phyloP scores from a whole-genome alignment of 1,140 invertebrate species.

The Megathymus violae region DNA sequence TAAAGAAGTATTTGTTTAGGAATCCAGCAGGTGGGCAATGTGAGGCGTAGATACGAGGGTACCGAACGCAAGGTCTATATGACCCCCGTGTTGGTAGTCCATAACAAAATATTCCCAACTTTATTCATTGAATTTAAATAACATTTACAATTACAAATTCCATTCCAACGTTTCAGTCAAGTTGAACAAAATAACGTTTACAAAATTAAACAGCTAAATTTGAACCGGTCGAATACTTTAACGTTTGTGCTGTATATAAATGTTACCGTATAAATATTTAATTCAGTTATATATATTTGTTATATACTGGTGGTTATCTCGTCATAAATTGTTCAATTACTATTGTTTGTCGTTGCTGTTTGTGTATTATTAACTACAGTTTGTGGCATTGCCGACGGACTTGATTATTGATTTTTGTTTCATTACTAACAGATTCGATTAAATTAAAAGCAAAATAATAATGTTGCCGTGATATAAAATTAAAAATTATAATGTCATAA shows the following conservation, averaged over 20 bases:
- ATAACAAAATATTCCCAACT: conserved; percentile 12
- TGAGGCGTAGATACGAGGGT: conserved; percentile 17
- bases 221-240: too few relatives aligned
- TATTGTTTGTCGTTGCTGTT: too few relatives aligned
- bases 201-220: background rate
- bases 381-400: too few relatives aligned
- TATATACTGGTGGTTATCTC: too few relatives aligned
- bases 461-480: too few relatives aligned
- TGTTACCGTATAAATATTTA: background rate
- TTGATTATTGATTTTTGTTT: too few relatives aligned
- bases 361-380: too few relatives aligned
- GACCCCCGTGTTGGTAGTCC: background rate
- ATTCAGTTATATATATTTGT: too few relatives aligned
- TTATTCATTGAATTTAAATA: conserved; percentile 17
- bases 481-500: too few relatives aligned
- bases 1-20: conserved; percentile 29
- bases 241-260: background rate
- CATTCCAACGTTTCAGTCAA: conserved; percentile 6
- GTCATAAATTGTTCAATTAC: too few relatives aligned
- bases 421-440: too few relatives aligned
- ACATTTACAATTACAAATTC: conserved; percentile 14
- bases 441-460: too few relatives aligned
- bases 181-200: background rate
- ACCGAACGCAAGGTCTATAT: conserved; percentile 6
- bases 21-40: conserved; percentile 29